These are phyloP conservation scores for Serinus canaria DNA, from an alignment of 2,113 vertebrate genomes.

Conservation along the genomic window DNA sequence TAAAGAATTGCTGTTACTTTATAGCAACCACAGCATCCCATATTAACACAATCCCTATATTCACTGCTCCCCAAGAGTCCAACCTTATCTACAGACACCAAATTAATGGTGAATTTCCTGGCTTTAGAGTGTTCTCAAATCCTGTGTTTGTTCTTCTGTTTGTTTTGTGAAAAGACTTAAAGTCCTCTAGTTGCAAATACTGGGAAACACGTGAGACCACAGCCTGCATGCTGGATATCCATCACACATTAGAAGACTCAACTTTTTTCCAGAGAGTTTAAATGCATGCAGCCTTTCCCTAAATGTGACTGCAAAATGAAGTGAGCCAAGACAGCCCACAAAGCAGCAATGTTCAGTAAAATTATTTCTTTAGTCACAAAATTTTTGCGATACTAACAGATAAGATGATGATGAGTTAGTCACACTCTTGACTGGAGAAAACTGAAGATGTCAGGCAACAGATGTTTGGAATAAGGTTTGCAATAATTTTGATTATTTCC, in stretches of 20 bases:
- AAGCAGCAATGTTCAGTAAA: not conserved
- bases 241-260: not conserved
- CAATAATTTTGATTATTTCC: conserved; percentile 36
- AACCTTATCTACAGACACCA: not conserved
- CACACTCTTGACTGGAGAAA: conserved; percentile 19
- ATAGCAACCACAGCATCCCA: not conserved
- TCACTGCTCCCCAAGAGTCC: not conserved
- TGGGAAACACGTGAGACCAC: not conserved
- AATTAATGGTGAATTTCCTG: not conserved
- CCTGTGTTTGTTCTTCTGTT: not conserved
- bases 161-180: not conserved
- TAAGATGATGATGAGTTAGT: conserved; percentile 20
- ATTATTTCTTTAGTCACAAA: conserved; percentile 33
- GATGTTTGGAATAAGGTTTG: conserved; percentile 41
- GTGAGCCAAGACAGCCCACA: conserved; percentile 31
- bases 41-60: not conserved
- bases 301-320: not conserved
- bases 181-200: not conserved
- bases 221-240: not conserved
- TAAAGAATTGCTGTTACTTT: not conserved
- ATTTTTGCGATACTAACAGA: conserved; percentile 9
- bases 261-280: conserved; percentile 8
- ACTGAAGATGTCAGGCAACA: conserved; percentile 39
- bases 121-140: not conserved
- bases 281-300: not conserved